Base-by-base conservation (phyloP, 2,888 invertebrate species). In the Campopleginae sp. region DNA sequence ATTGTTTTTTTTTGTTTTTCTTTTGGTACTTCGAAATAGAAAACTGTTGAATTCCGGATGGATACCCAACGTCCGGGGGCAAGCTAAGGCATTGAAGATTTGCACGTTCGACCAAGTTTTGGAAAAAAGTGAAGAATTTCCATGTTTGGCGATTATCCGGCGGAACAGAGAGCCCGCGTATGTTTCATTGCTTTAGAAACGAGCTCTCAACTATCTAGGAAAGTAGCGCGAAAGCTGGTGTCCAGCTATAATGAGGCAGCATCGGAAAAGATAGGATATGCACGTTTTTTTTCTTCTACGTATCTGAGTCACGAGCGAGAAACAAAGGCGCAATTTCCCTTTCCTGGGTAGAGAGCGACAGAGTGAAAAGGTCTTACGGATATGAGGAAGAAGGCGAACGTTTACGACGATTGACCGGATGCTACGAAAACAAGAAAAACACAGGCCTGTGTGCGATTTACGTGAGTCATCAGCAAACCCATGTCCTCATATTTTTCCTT, bases 381-480 rank as follows among this genome's bases (percentile, higher is more conserved):
- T 54, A 38, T 51, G 27, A 63, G 72, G 78, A 75, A 74, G 74
- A 68, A 46, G 38, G 38, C 42, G 44, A n/a, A 27, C n/a, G 3
- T 63, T 66, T 19, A 58, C 68, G 82, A 33, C 58, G 71, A 70
- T 75, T 66, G 70, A 81, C 71, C 19, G 48, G 27, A 80, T 17
- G 6, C 46, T 38, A 33, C 61, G 74, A n/a, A 33, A 48, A 27
- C 33, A 31, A 66, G 48, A 63, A 46, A 80, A 31, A 48, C 14
- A 19, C 31, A 48, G 51, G 46, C 44, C 54, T 14, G 17, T 14
- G 17, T 27, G 48, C 46, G 23, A 82, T 54, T 77, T 46, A 87
- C 79, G 88, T 89, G 88, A 90, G 89, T 89, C 80, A 78, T 89
- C 80, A 78, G 79, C 46, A 75, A 78, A 54, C 82, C 81, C 70